Evolutionary conservation across 2,797 vertebrate genomes (phyloP), one percentile per base, ranked within the genome.

Genomic region (Kryptopterus vitreolus): DNA sequence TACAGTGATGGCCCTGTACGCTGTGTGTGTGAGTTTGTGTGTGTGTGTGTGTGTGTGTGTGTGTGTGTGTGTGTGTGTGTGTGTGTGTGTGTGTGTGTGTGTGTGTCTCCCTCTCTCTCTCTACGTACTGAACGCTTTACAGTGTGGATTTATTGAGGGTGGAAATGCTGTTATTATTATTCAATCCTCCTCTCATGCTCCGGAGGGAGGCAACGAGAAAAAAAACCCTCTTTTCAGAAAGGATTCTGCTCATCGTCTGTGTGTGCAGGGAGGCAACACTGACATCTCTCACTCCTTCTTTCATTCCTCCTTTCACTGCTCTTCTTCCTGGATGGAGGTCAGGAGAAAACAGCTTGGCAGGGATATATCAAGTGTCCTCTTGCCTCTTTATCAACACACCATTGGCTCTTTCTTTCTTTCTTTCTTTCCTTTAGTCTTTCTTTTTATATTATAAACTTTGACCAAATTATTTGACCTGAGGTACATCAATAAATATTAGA

Each of bases 401-500:
- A 6, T 68, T 43, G 58, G 35, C 43, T 61, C 79, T 18, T 29
- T 29, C 4, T 7, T 15, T n/a, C 13, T 55, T 24, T 7, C 12
- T n/a, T 33, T 87, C 81, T 86, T 86, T 66, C 91, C 90, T 90
- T 89, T 91, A 90, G 90, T 91, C 91, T 92, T 94, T 92, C 90
- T n/a, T n/a, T n/a, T n/a, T n/a, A n/a, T n/a, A 89, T 82, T 83
- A 89, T 90, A 92, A 91, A 92, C 92, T 91, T 91, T 91, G 90
- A 87, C 90, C 87, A 87, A 87, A 88, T 2, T 15, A 26, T 24
- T 61, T 1, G 52, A 9, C 33, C 24, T 80, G 35, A 68, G 50
- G 58, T 50, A 43, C 18, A 20, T 59, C 8, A 7, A 46, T 15
- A 9, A 57, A 73, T 73, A 11, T 9, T 73, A 73, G 0, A 11